Evolutionary conservation across 1,140 invertebrate genomes (phyloP), one percentile per base, ranked within the genome.

Genomic region (Zaprionus ghesquierei): DNA sequence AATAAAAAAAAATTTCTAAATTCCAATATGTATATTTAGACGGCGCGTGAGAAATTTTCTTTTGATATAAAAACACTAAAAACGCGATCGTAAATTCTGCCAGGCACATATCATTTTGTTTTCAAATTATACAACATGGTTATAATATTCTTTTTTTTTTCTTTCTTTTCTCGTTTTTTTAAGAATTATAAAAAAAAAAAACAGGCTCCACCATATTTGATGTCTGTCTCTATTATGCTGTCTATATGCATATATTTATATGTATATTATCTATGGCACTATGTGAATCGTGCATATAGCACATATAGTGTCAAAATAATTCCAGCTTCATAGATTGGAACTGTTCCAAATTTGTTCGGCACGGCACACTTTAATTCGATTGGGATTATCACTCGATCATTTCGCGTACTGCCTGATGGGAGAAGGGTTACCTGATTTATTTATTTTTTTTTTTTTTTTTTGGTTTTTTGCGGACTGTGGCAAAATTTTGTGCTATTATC

Each of bases 281-380:
- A 41, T 6, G 35, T 41, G 51, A 61, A 5, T 49, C 18, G 5
- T 31, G 46, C 49, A 54, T 72, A 61, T 61, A 69, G 50, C 54
- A n/a, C n/a, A 54, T 68, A 38, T 69, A 38, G 49, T 73, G 55
- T 51, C 44, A 31, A 54, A 79, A 87, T 86, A 87, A 79, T 86
- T 86, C 82, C 82, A 86, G 76, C 71, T 73, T 87, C 82, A 87
- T 81, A 71, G 82, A 79, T 86, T 86, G 82, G 82, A 86, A 60
- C 75, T 31, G 84, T 76, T 86, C 82, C 82, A 86, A 86, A 55
- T 62, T 2, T 8, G 38, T 62, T 81, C 64, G 38, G 69, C 79
- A 81, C 79, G 75, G 75, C 71, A 87, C 82, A 76, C 75, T 81
- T 60, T 59, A 87, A 78, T 66, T 75, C 66, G 66, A 86, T 72